phyloP scores from a whole-genome alignment of 2,113 vertebrate species.

The Etia nguti region DNA sequence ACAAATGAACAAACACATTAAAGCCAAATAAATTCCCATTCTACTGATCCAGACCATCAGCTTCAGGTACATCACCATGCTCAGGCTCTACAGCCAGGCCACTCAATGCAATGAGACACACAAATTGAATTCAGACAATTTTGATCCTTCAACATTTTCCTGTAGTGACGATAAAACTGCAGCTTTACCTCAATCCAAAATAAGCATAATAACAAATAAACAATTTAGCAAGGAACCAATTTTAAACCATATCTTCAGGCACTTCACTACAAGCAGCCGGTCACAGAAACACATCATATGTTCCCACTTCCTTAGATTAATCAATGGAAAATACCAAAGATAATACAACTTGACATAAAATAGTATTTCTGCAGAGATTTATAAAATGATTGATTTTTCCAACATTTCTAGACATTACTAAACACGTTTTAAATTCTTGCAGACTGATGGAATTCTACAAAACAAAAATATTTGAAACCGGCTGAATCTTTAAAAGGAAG shows the following conservation, averaged over 20 bases:
- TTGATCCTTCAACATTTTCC: background rate
- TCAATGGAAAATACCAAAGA: background rate
- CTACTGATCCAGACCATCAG: background rate
- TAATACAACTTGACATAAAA: background rate
- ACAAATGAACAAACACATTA: background rate
- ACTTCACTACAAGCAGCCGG: accelerated
- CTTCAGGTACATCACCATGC: accelerated
- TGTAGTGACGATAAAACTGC: background rate
- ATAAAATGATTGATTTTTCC: background rate
- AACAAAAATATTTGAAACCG: background rate
- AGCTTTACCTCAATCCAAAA: background rate
- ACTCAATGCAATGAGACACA: background rate
- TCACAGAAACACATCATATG: background rate
- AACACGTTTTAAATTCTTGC: background rate
- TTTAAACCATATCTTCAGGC: background rate
- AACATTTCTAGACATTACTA: background rate
- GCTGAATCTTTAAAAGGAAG: background rate
- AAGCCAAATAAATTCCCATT: background rate
- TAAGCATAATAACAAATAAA: background rate
- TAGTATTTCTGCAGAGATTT: background rate
- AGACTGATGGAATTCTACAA: background rate
- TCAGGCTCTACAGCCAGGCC: background rate
- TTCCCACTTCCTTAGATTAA: background rate
- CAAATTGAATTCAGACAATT: background rate
- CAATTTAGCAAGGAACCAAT: background rate